Conservation (phyloP, 2,888 invertebrate species). For the Coremacera marginata region DNA sequence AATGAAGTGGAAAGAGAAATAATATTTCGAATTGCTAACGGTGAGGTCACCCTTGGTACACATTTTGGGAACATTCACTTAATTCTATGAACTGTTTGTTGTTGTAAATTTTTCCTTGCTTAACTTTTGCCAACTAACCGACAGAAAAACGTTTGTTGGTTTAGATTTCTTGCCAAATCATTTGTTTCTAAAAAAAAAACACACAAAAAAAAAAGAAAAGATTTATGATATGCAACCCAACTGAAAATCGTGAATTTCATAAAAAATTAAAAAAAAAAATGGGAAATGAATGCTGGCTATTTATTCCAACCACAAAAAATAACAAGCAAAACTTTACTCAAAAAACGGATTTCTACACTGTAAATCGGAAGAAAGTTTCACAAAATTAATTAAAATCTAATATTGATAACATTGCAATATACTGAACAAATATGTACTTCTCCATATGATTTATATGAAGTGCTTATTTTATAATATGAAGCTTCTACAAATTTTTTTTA, state of each 20-base stretch:
- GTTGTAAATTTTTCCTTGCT: neutral
- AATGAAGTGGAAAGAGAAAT: neutral
- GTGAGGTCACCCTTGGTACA: slow-evolving; percentile 41
- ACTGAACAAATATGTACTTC: too few species aligned
- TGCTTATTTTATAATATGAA: too few species aligned
- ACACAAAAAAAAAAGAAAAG: neutral
- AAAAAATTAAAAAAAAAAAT: slow-evolving; percentile 56
- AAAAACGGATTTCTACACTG: neutral
- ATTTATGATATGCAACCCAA: neutral
- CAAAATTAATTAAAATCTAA: too few species aligned
- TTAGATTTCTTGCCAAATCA: slow-evolving; percentile 46
- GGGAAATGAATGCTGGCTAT: slow-evolving; percentile 9
- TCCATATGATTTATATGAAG: too few species aligned
- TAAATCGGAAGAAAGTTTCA: too few species aligned
- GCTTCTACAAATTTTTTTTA: too few species aligned
- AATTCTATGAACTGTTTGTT: neutral
- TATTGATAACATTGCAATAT: too few species aligned
- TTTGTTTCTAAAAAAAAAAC: slow-evolving; percentile 49
- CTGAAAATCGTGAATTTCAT: slow-evolving; percentile 62
- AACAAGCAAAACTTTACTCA: neutral
- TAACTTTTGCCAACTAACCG: neutral
- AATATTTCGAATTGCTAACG: slow-evolving; percentile 8
- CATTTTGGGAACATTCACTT: neutral
- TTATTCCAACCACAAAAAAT: neutral
- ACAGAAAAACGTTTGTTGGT: slow-evolving; percentile 34